Percentiles rank a stretch among this genome's conserved stretches.
Conservation (phyloP, 2,888 invertebrate species). For the Margaritifera margaritifera region DNA sequence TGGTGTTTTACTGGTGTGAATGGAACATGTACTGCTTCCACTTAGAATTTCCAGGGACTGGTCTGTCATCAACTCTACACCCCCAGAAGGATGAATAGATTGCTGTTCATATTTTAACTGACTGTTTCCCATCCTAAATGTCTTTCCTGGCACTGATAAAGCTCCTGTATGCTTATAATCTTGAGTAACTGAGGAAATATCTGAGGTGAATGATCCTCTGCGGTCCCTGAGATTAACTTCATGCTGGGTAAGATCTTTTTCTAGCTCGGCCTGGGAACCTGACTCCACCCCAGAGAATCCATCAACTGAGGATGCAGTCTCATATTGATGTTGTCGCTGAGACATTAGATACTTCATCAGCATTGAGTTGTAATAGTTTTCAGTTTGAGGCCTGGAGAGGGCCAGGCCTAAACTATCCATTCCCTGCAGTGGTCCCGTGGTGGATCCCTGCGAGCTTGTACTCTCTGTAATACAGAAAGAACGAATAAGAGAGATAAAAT, state of each 20-base stretch:
- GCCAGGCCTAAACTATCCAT: not conserved
- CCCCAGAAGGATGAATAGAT: not conserved
- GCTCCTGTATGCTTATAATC: not conserved
- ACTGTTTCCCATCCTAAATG: not conserved
- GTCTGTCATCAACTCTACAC: conserved; percentile 10
- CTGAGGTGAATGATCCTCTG: conserved; percentile 26
- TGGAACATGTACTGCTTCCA: conserved; percentile 6
- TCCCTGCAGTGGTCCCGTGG: conserved; percentile 14
- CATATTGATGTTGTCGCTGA: conserved; percentile 19
- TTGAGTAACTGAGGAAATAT: conserved; percentile 8
- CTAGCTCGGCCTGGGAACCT: conserved; percentile 37
- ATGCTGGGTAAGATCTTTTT: not conserved
- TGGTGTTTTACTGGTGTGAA: too few relatives aligned
- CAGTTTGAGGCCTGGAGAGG: conserved; percentile 16
- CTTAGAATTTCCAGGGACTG: conserved; percentile 31
- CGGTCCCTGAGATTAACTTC: conserved; percentile 1
- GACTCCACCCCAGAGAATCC: conserved; percentile 39
- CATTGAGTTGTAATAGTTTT: conserved; percentile 15
- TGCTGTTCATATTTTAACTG: not conserved
- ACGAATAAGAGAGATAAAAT: too few relatives aligned
- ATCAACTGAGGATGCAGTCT: conserved; percentile 30
- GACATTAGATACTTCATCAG: conserved; percentile 37
- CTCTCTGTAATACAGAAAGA: conserved; percentile 21
- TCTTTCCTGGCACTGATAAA: too few relatives aligned
- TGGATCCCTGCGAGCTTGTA: conserved; percentile 25